Evolutionary conservation across 2,888 invertebrate species (phyloP), one percentile per base, ranked within the genome.

Genomic region (Coelinius sp.): DNA sequence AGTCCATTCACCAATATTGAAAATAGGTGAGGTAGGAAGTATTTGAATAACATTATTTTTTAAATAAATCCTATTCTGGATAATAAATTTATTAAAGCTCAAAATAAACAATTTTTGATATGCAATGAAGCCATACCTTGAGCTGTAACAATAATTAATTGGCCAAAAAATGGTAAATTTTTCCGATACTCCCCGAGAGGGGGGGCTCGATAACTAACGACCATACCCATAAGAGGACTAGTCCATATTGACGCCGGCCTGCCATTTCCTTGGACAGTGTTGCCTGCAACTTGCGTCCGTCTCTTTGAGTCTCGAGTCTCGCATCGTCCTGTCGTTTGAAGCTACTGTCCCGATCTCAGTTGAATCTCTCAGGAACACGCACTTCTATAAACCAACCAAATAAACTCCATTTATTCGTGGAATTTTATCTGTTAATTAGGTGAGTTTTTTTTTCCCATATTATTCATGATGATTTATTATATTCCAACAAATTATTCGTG

Each of bases 231-330:
- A n/a, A 25, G n/a, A 24, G 81, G 83, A 68, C 78, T 78, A 83
- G 84, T 84, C 83, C 80, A 85, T 71, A 72, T 78, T 81, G 79
- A 80, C 79, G 80, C 81, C 81, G 82, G 82, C 79, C 79, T 70
- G 78, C 83, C 80, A 83, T 83, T 82, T 80, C 78, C 80, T 81
- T 85, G 83, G 31, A 81, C 82, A 83, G 83, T 80, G 78, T 81
- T 84, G 59, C 59, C 59, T 78, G 82, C 81, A 82, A 83, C 83
- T 81, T 81, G 84, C 82, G 80, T 81, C 83, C 75, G 75, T 73
- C 68, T 52, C 74, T 70, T 76, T 68, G 70, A 71, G 64, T 71
- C 67, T 65, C 69, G 78, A 80, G 80, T 81, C 80, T 81, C 71
- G 74, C 52, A 70, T 70, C 71, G 77, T 74, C 76, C 77, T 73